Percentiles rank a stretch among this genome's conserved stretches.
These are phyloP conservation scores for Nylanderia fulva DNA, from an alignment of 1,140 invertebrate genomes.

Conservation along the genomic window DNA sequence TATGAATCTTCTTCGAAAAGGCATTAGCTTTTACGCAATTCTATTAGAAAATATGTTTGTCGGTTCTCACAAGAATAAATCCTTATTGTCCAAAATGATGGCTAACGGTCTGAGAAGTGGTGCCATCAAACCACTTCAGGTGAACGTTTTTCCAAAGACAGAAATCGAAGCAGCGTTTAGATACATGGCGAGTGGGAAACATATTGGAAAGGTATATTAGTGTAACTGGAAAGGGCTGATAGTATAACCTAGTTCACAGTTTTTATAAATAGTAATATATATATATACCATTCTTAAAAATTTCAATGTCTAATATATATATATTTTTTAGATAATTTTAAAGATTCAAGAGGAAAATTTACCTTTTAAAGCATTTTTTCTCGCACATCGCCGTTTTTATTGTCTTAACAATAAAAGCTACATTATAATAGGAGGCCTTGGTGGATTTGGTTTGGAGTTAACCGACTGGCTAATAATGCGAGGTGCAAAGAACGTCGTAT, in stretches of 20 bases:
- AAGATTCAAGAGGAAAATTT: conserved; percentile 85
- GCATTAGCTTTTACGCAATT: conserved; percentile 92
- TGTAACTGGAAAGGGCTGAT: too few relatives aligned
- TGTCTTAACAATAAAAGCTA: conserved; percentile 85
- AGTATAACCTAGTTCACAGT: background rate
- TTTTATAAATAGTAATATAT: background rate
- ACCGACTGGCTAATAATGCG: conserved; percentile 91
- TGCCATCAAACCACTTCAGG: conserved; percentile 83
- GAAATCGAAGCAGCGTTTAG: conserved; percentile 86
- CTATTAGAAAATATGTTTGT: conserved; percentile 82
- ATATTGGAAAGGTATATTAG: conserved; percentile 91
- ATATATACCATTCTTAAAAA: background rate
- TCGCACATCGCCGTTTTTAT: conserved; percentile 86
- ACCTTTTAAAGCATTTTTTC: conserved; percentile 72
- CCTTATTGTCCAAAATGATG: conserved; percentile 86
- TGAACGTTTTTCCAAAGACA: conserved; percentile 82
- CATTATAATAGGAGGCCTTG: conserved; percentile 89
- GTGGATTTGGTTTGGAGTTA: conserved; percentile 94
- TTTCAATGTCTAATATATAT: background rate
- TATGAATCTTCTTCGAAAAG: conserved; percentile 92
- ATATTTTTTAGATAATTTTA: conserved; percentile 86
- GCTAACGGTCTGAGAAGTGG: conserved; percentile 85
- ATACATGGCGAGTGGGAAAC: conserved; percentile 91
- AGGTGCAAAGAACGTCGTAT: conserved; percentile 89
- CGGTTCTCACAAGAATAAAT: conserved; percentile 75